Evolutionary conservation across 2,797 vertebrate species (phyloP), one percentile per base, ranked within the genome.

Genomic region (Eremophila alpestris): DNA sequence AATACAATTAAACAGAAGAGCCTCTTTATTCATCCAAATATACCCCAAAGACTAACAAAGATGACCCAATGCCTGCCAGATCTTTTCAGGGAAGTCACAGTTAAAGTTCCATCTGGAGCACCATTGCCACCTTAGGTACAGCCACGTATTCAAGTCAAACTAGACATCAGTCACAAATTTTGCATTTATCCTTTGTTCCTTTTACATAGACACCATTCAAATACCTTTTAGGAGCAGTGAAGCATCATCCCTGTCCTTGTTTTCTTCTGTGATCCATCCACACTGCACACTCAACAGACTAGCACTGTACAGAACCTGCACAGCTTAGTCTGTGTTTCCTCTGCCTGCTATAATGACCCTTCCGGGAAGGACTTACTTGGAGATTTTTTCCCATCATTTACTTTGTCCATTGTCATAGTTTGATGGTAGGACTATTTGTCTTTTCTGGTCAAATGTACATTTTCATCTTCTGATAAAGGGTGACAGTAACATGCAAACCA

Each of bases 351-450:
- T 2, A 70, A 70, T 15, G 32, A 59, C 1, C 3, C 5, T 74
- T 36, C 11, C 49, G 59, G 30, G 38, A 83, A 76, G 16, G n/a
- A 3, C 13, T 82, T 55, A 27, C 27, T 34, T 45, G 10, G 40
- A 5, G 4, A 4, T 0, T 14, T 59, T 58, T 40, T 56, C 0
- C 12, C 21, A 12, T 62, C 16, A 2, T 36, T 62, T 65, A 55
- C 11, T 32, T 69, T 63, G 30, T 41, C 34, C 30, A 2, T 26
- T 32, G 17, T 17, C 2, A 2, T 17, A 18, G 34, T n/a, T 46
- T 27, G 18, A 22, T 56, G 22, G 24, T 18, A 69, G 9, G 26
- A 55, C 9, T 32, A 36, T 70, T 63, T 12, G 23, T 71, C 20
- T 27, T 59, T 24, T 41, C 11, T 45, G 52, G 52, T 14, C 3